Base-by-base conservation (phyloP, 2,888 invertebrate species). In the Macrosiphum euphorbiae region DNA sequence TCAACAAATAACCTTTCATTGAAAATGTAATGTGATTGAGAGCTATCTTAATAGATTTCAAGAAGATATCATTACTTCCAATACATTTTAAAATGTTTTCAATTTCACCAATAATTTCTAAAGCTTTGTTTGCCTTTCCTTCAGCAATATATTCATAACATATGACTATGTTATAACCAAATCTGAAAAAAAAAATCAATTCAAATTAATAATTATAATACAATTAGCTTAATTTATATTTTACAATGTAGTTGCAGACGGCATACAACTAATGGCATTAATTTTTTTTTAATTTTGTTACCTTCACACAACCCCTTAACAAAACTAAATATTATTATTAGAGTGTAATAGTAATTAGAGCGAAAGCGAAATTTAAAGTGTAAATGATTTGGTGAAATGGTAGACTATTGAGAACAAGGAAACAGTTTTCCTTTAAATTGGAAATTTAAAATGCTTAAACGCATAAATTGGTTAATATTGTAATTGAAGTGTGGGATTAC, bases 111-210 rank as follows among this genome's bases (percentile, higher is more conserved):
- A 93, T 89, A 2, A 11, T 85, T 20, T 89, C 10, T 24, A 93
- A 58, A 5, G 93, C 93, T 47, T 85, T 5, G 13, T 47, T 8
- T 24, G n/a, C 2, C 50, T 89, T 84, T 44, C 44, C 55, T 90
- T 85, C 35, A 11, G 13, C 1, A 84, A 89, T 85, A 58, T 93
- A 90, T 89, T 93, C 93, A 47, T 93, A 89, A 84, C 84, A 89
- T 85, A 93, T 93, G 35, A 93, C 93, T 35, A 89, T 44, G n/a
- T 93, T 85, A 35, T 93, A 89, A 47, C 44, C 84, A 47, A 85
- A 89, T 67, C 93, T 93, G n/a, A n/a, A 28, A 47, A 93, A 67
- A 52, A 41, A 78, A 52, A 91, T 7, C 78, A 91, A 58, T 67
- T 67, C 4, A 5, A 67, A 67, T 35, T n/a, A 67, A n/a, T 67